phyloP scores from a whole-genome alignment of 2,797 vertebrate genomes.

The Alectoris magna region DNA sequence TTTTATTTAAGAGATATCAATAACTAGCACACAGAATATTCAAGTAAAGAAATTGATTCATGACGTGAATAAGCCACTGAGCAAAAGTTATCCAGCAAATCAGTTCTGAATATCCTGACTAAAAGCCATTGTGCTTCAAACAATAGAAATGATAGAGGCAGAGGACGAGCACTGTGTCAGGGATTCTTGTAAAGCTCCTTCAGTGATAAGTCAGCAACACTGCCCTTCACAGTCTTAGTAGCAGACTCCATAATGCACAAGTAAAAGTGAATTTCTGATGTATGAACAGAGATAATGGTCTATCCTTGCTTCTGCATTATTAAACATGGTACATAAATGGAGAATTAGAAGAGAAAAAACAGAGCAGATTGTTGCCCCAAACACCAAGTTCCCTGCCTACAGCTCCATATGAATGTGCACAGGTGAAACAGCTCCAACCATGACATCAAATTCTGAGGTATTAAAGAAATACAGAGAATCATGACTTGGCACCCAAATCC shows the following conservation, averaged over 20 bases:
- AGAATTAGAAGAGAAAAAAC: not conserved
- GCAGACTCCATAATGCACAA: not conserved
- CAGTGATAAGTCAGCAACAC: accelerated
- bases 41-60: not conserved
- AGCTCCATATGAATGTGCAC: accelerated
- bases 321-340: not conserved
- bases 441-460: not conserved
- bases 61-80: not conserved
- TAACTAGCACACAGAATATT: not conserved
- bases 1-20: not conserved
- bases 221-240: not conserved
- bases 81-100: not conserved
- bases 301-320: not conserved
- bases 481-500: not conserved
- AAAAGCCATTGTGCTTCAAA: not conserved
- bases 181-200: not conserved
- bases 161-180: not conserved
- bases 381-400: not conserved
- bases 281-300: accelerated
- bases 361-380: not conserved
- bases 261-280: not conserved
- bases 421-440: not conserved
- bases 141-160: not conserved
- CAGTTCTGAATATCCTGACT: not conserved
- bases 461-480: not conserved